Evolutionary conservation across 2,113 vertebrate genomes (phyloP), one percentile per base, ranked within the genome.

Genomic region (Aphyosemion australe): DNA sequence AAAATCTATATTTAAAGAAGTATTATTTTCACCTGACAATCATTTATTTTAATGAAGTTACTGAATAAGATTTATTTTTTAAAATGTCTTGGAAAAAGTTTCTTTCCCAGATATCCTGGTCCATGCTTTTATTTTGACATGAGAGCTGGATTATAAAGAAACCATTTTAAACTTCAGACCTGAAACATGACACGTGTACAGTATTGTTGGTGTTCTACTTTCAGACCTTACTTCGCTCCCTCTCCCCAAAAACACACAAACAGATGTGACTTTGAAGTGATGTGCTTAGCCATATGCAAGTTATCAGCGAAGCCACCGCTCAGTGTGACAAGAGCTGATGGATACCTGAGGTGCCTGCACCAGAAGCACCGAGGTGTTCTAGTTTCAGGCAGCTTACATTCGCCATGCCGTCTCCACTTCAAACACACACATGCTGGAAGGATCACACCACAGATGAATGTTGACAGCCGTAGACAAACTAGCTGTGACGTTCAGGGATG

Each of bases 401-500:
- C 73, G 56, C 87, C 60, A 15, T 45, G 71, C 80, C 84, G 81
- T 84, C 81, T 79, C 80, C 84, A 69, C 85, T 79, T 88, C 82
- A 88, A 81, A 85, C 83, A 73, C 74, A 75, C 65, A 76, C 31
- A 54, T 74, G 64, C 77, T 73, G 67, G 74, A 61, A 69, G 64
- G 63, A 75, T 85, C 70, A 32, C n/a, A 50, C 72, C 47, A 55
- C 82, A 79, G 82, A 87, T 84, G 77, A 74, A 63, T 68, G 79
- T 54, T 67, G 88, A 88, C 88, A 88, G 80, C 57, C 72, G 69
- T 51, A 74, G 77, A 72, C 79, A 82, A 84, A 90, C 80, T 61
- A 78, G 60, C 70, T 37, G 62, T 55, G 78, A 78, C 87, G 77
- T 87, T 88, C 87, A 89, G 87, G 85, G 82, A 83, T 65, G 84